Evolutionary conservation across 2,797 vertebrate species (phyloP).

Genomic region (Sebastes diaconus): DNA sequence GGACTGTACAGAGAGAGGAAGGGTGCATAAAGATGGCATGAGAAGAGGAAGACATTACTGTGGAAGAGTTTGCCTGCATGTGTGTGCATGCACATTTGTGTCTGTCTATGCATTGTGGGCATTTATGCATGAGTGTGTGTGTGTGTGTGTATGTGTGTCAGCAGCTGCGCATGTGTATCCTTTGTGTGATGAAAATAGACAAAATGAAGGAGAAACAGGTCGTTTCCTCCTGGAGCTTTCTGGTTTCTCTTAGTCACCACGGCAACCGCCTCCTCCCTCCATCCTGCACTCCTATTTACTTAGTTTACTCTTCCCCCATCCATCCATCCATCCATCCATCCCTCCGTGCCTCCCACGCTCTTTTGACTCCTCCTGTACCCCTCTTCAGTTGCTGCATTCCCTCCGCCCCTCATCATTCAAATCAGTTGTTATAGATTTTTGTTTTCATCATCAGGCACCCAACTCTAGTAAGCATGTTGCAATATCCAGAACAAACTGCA

Average conservation of each 20-base stretch:
- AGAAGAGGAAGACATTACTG: constrained; percentile 41
- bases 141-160: background rate
- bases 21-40: constrained; percentile 52
- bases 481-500: background rate
- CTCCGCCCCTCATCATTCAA: background rate
- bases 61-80: constrained; percentile 23
- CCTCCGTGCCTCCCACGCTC: constrained; percentile 23
- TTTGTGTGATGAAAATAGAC: constrained; percentile 63
- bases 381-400: constrained; percentile 25
- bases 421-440: constrained; percentile 1
- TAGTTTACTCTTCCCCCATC: constrained; percentile 50
- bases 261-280: constrained; percentile 70
- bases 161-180: constrained; percentile 2
- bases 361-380: constrained; percentile 21
- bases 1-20: constrained; percentile 32
- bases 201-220: constrained; percentile 73
- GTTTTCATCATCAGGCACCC: background rate
- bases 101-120: background rate
- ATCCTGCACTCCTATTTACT: constrained; percentile 46
- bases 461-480: background rate
- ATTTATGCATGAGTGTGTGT: constrained; percentile 8
- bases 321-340: background rate
- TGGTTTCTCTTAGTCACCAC: constrained; percentile 73
- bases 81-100: background rate
- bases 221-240: constrained; percentile 60